Base-by-base conservation (phyloP, 2,113 vertebrate genomes). In the Sula dactylatra region DNA sequence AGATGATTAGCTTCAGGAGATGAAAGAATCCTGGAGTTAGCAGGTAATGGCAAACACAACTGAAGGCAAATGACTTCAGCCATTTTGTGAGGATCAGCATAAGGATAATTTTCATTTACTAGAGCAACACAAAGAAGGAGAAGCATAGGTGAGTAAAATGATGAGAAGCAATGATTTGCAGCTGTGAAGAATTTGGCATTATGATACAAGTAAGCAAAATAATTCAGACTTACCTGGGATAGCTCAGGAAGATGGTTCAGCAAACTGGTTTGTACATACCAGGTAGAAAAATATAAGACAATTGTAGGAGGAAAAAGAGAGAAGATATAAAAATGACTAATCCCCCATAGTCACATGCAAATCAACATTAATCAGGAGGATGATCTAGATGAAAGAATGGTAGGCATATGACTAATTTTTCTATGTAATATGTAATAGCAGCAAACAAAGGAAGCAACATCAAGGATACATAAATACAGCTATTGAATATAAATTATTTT, bases 401-500 rank as follows among this genome's bases (percentile, higher is more conserved):
- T 32, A 56, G 40, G 10, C 18, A 65, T 73, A 40, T 54, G 40
- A 42, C 14, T 61, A 25, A 32, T 66, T 56, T 85, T 71, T 70
- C 58, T 40, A 16, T 4, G 4, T 40, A 84, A 76, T 59, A 2
- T 27, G 29, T 72, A 82, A 47, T 27, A 90, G 26, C 56, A 80
- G 44, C 42, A 87, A 91, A 86, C 18, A 92, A 20, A 54, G 2
- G 19, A 83, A 77, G 10, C 3, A 77, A 80, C 26, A 18, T 58
- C 59, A 79, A 71, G 36, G 22, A 36, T 36, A 36, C 34, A 15
- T 36, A 24, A 36, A 59, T 70, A 58, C 13, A 83, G n/a, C 7
- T 74, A 84, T 29, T 85, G 59, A 93, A 83, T 82, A 94, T 26
- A 92, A 90, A 92, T 97, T 82, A 73, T 64, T 96, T 80, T 77